phyloP scores from a whole-genome alignment of 2,113 vertebrate species.

The Melanotaenia duboulayi region DNA sequence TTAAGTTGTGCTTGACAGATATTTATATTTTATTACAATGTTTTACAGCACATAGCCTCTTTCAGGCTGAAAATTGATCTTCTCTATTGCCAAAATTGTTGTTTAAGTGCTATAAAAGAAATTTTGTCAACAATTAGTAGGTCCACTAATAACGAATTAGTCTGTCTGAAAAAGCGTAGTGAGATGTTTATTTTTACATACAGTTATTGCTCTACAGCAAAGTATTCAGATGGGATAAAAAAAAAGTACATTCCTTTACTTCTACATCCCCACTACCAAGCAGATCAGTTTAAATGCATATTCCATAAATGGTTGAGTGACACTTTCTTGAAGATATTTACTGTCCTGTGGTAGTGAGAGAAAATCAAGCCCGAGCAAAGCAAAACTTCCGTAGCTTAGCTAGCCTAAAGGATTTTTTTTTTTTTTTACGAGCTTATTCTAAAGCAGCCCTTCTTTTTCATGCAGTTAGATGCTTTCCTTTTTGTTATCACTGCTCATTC shows the following conservation, averaged over 20 bases:
- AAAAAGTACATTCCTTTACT: slow-evolving; percentile 39
- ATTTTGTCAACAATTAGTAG: slow-evolving; percentile 5
- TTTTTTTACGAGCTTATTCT: slow-evolving; percentile 31
- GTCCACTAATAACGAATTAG: slow-evolving; percentile 5
- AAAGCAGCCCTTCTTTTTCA: slow-evolving; percentile 68
- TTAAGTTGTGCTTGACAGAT: slow-evolving; percentile 34
- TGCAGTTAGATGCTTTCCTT: slow-evolving; percentile 53
- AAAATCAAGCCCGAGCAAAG: slow-evolving; percentile 17
- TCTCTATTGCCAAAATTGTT: slow-evolving; percentile 42
- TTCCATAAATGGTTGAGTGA: slow-evolving; percentile 29
- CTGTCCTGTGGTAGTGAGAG: slow-evolving; percentile 26
- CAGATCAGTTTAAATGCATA: slow-evolving; percentile 50
- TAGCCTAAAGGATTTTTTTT: slow-evolving; percentile 16
- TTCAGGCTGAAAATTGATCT: slow-evolving; percentile 6
- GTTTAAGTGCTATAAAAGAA: slow-evolving; percentile 16
- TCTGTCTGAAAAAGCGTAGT: slow-evolving; percentile 24
- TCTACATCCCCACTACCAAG: slow-evolving; percentile 16
- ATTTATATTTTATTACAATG: slow-evolving; percentile 69
- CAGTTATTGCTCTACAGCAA: slow-evolving; percentile 74
- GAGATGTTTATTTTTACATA: slow-evolving; percentile 44
- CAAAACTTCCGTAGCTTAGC: slow-evolving; percentile 22
- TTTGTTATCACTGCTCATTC: slow-evolving; percentile 43
- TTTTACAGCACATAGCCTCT: slow-evolving; percentile 30
- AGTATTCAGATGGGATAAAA: slow-evolving; percentile 16
- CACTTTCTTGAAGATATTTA: slow-evolving; percentile 14